phyloP scores from a whole-genome alignment of 2,888 invertebrate genomes.

The Andrena trimmerana region DNA sequence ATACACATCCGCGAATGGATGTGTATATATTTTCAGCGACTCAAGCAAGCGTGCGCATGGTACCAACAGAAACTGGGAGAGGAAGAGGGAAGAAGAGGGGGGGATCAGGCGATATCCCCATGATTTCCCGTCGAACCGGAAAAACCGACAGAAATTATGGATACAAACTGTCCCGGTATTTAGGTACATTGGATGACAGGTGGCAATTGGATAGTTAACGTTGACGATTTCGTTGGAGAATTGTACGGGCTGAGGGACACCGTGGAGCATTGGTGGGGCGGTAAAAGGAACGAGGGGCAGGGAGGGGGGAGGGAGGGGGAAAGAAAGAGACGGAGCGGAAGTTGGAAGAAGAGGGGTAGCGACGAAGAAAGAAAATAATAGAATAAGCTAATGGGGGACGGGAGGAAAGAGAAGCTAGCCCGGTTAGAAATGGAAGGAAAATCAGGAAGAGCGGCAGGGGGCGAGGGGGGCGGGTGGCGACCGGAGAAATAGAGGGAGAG shows the following conservation, averaged over 20 bases:
- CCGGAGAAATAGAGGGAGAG: constrained; percentile 40
- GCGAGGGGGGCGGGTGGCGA: constrained; percentile 9
- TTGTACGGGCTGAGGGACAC: constrained; percentile 47
- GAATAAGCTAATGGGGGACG: constrained; percentile 18
- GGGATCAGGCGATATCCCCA: neutral
- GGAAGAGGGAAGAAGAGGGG: neutral
- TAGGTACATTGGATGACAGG: constrained; percentile 65
- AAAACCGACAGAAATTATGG: constrained; percentile 41
- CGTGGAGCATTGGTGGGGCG: constrained; percentile 30
- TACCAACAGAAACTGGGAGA: neutral
- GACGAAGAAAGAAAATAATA: constrained; percentile 26
- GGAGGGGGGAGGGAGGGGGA: neutral
- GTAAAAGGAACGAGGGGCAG: constrained; percentile 7
- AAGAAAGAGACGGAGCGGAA: constrained; percentile 7
- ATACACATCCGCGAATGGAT: neutral
- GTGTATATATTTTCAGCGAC: neutral
- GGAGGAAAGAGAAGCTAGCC: constrained; percentile 29
- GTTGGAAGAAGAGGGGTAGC: constrained; percentile 14
- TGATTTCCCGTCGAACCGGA: constrained; percentile 20
- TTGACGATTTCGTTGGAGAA: constrained; percentile 70
- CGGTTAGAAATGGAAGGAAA: constrained; percentile 19
- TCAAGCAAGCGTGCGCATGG: neutral
- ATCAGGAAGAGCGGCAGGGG: neutral
- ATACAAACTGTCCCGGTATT: constrained; percentile 48
- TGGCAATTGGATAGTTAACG: constrained; percentile 74